These are phyloP conservation scores for Sacculina carcini DNA, from an alignment of 2,888 invertebrate species.

Conservation along the genomic window DNA sequence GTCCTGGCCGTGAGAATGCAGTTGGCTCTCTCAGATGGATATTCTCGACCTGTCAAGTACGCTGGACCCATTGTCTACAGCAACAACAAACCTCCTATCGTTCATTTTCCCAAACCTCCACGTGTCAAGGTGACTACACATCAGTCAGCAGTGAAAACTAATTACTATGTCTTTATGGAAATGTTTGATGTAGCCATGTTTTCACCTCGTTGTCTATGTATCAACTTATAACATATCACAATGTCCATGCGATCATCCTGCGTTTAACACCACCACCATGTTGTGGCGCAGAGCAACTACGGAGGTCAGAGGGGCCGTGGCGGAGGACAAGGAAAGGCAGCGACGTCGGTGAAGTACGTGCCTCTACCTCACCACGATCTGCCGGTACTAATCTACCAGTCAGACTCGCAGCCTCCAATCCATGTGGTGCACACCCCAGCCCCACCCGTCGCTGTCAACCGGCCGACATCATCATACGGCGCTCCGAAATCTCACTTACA, in stretches of 20 bases:
- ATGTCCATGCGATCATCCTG: not conserved
- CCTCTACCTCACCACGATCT: slow-evolving; percentile 20
- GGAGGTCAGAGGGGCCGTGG: too few relatives aligned
- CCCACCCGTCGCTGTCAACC: not conserved
- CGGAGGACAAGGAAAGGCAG: slow-evolving; percentile 10
- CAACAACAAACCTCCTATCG: slow-evolving; percentile 17
- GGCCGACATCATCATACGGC: too few relatives aligned
- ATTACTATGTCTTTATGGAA: too few relatives aligned
- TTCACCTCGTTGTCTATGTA: too few relatives aligned
- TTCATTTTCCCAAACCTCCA: slow-evolving; percentile 16
- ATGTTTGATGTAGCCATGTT: too few relatives aligned
- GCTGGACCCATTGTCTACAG: slow-evolving; percentile 18
- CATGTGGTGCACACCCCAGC: slow-evolving; percentile 18
- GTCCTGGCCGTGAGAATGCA: too few relatives aligned
- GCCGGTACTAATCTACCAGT: slow-evolving; percentile 19
- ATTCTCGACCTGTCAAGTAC: slow-evolving; percentile 17
- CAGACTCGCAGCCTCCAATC: slow-evolving; percentile 18
- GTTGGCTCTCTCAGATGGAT: too few relatives aligned
- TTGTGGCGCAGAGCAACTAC: slow-evolving; percentile 10
- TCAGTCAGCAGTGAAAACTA: too few relatives aligned
- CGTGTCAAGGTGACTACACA: slow-evolving; percentile 6
- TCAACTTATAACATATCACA: too few relatives aligned
- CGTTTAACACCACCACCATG: not conserved
- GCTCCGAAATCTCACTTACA: too few relatives aligned
- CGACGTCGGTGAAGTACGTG: slow-evolving; percentile 18